Evolutionary conservation across 2,888 invertebrate genomes (phyloP), one percentile per base, ranked within the genome.

Genomic region (Watsonalla binaria): DNA sequence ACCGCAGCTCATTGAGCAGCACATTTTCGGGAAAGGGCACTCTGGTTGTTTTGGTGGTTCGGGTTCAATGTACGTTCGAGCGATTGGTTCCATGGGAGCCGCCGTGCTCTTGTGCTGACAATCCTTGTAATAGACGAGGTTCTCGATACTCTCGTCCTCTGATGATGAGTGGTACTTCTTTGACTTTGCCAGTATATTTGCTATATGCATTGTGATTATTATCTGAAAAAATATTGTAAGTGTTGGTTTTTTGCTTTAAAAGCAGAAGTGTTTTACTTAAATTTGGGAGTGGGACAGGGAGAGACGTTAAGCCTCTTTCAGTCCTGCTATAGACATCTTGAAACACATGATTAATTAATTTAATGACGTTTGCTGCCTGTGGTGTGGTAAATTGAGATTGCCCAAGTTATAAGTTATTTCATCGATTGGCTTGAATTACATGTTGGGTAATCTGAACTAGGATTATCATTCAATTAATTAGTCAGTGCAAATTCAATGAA

Each of bases 81-180:
- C 51, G 14, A 52, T 46, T 0, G 45, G 52, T 5, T 6, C 2
- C 6, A 51, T 2, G 0, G 57, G n/a, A 0, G 61, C 11, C 0
- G 55, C 51, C 5, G 69, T 67, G 8, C 62, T 61, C 9, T 73
- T 80, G 46, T 76, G 76, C 51, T 80, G 80, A 52, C 84, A 86
- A 58, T 88, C 90, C 61, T 84, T 81, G 61, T 78, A 89, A 58
- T 87, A 89, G 0, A 90, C 61, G 1, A 90, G 73, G 47, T 90
- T 88, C 49, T 89, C 90, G 47, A 90, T 83, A 49, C 86, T 87
- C 54, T 87, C 86, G 4, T 81, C 87, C 15, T 84, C 85, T 2
- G 82, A 76, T 5, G 76, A 77, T 0, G 51, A 53, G 49, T 72
- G 60, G 45, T 70, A 71, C 50, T 69, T 42, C 42, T 11, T 42